phyloP scores from a whole-genome alignment of 53 echinoderm and acorn worm genomes.

The Temnopleurus reevesii region DNA sequence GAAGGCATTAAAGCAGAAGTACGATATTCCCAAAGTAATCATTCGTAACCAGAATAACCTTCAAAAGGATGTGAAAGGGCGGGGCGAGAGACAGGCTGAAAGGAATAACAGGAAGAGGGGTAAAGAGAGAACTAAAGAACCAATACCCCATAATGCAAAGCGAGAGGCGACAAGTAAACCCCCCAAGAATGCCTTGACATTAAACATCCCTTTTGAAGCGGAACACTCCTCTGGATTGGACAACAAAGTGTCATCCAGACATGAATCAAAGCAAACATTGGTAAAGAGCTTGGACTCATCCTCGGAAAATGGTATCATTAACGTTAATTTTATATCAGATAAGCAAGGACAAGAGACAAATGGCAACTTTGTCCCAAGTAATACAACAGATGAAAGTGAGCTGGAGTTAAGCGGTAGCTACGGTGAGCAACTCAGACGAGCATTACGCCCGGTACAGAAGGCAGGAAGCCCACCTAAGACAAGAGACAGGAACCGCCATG shows the following conservation, averaged over 20 bases:
- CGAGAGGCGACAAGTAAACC: conserved; percentile 33
- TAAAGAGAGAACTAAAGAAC: conserved; percentile 42
- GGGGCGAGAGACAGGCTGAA: conserved; percentile 43
- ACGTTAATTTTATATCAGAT: conserved; percentile 17
- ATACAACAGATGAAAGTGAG: not conserved
- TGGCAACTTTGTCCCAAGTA: not conserved
- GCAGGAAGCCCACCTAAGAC: conserved; percentile 54
- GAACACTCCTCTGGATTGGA: not conserved
- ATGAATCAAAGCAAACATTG: conserved; percentile 31
- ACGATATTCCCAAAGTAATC: conserved; percentile 48
- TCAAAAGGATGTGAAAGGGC: conserved; percentile 50
- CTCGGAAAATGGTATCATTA: conserved; percentile 59
- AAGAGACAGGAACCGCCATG: conserved; percentile 29
- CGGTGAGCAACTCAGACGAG: conserved; percentile 57
- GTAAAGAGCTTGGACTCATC: conserved; percentile 42
- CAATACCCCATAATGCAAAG: conserved; percentile 53
- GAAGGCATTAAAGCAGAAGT: conserved; percentile 47
- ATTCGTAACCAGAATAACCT: conserved; percentile 60
- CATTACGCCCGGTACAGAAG: conserved; percentile 54
- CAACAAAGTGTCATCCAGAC: conserved; percentile 21
- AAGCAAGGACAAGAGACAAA: conserved; percentile 1
- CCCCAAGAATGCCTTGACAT: conserved; percentile 39
- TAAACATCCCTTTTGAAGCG: conserved; percentile 67
- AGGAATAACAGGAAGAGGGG: conserved; percentile 55
- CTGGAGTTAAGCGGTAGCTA: conserved; percentile 35